A percentile compares a stretch with the other conserved stretches of the same genome.
Conservation (phyloP, 2,113 vertebrate genomes). For the Cricetomys ansorgei region DNA sequence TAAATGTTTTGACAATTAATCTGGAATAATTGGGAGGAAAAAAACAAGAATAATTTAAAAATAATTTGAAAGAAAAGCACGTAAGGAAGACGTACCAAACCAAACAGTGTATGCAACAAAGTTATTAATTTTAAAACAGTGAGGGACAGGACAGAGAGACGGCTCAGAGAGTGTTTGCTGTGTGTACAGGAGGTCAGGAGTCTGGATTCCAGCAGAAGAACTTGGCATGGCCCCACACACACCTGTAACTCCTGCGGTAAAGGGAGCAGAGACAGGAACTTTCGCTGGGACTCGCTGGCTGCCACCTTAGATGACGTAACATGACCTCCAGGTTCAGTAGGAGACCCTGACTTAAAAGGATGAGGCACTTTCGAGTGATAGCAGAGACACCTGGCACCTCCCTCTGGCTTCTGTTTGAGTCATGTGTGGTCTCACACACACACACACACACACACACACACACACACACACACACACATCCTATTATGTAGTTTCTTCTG, state of each 20-base stretch:
- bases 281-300: background rate
- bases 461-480: background rate
- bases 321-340: background rate
- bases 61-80: background rate
- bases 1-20: background rate
- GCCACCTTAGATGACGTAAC: background rate
- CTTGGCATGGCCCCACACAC: background rate
- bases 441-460: background rate
- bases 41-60: background rate
- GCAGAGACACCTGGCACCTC: background rate
- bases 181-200: background rate
- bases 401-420: background rate
- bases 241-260: background rate
- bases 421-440: background rate
- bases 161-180: background rate
- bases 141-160: background rate
- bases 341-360: background rate
- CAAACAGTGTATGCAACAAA: background rate
- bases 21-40: background rate
- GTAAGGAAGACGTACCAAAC: background rate
- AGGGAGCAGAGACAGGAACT: background rate
- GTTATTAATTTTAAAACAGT: background rate
- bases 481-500: background rate
- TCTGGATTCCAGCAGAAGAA: background rate
- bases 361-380: background rate